A percentile compares a stretch with the other conserved stretches of the same genome.
These are phyloP conservation scores for Chaetops frenatus DNA, from an alignment of 2,113 vertebrate genomes.

Conservation along the genomic window DNA sequence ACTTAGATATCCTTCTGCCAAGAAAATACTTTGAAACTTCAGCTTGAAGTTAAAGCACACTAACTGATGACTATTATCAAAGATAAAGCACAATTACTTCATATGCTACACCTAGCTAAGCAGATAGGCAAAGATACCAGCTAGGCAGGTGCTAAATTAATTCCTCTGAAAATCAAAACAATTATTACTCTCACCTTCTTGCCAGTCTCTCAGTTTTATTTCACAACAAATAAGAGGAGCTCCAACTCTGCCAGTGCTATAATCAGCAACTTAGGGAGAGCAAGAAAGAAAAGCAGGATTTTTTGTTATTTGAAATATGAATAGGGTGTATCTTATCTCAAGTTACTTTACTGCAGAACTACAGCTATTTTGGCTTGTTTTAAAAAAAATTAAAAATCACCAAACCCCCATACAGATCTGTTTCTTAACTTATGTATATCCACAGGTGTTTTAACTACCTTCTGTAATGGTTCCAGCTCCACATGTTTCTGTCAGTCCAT, in stretches of 20 bases:
- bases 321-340: background rate
- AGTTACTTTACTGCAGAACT: background rate
- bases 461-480: slow-evolving; percentile 95
- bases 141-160: background rate
- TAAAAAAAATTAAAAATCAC: background rate
- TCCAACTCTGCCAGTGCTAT: slow-evolving; percentile 91
- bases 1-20: background rate
- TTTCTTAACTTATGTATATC: background rate
- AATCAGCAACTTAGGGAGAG: slow-evolving; percentile 69
- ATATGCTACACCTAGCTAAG: background rate
- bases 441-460: slow-evolving; percentile 64
- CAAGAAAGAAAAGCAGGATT: background rate
- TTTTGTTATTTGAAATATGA: background rate
- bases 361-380: background rate
- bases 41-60: background rate
- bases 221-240: slow-evolving; percentile 95
- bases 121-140: background rate
- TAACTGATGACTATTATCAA: background rate
- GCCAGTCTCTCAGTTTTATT: slow-evolving; percentile 89
- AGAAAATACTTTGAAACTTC: background rate
- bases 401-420: rapidly evolving
- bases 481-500: slow-evolving; percentile 94
- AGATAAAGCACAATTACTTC: background rate
- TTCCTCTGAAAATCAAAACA: background rate
- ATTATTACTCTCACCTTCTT: slow-evolving; percentile 80